Percentiles rank a stretch among this genome's conserved stretches.
Conservation (phyloP, 2,797 vertebrate species). For the Neopelma chrysocephalum region DNA sequence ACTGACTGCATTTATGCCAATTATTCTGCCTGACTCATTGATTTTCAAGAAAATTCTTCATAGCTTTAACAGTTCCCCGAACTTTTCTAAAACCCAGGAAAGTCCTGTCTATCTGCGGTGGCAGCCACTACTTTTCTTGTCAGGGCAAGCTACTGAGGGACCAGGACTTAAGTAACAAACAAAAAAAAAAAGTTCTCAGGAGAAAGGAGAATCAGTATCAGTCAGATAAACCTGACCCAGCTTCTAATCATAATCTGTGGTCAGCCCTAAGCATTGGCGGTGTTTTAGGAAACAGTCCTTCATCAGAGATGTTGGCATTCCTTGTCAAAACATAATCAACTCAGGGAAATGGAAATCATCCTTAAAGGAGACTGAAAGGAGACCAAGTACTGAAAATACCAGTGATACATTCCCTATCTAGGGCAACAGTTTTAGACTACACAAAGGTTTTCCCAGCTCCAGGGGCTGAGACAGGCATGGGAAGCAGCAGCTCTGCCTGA, state of each 20-base stretch:
- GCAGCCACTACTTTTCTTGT: background rate
- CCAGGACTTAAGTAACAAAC: background rate
- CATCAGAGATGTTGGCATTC: background rate
- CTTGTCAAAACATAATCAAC: background rate
- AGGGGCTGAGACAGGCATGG: background rate
- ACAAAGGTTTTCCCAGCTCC: background rate
- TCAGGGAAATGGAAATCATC: background rate
- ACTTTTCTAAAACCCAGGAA: background rate
- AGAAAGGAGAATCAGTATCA: background rate
- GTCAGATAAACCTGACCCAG: background rate
- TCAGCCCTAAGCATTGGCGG: background rate
- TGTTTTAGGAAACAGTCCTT: background rate
- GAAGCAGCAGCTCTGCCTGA: background rate
- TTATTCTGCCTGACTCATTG: background rate
- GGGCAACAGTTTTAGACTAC: background rate
- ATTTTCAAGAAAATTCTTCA: constrained; percentile 1
- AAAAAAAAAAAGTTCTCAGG: background rate
- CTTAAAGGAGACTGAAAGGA: background rate
- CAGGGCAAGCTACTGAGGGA: background rate
- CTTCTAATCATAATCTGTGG: too few relatives aligned
- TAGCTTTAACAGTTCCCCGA: background rate
- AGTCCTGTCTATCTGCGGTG: background rate
- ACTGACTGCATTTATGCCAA: background rate
- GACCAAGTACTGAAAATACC: background rate
- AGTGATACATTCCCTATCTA: fast-evolving